phyloP scores from a whole-genome alignment of 2,113 vertebrate genomes.

The Gavia stellata region DNA sequence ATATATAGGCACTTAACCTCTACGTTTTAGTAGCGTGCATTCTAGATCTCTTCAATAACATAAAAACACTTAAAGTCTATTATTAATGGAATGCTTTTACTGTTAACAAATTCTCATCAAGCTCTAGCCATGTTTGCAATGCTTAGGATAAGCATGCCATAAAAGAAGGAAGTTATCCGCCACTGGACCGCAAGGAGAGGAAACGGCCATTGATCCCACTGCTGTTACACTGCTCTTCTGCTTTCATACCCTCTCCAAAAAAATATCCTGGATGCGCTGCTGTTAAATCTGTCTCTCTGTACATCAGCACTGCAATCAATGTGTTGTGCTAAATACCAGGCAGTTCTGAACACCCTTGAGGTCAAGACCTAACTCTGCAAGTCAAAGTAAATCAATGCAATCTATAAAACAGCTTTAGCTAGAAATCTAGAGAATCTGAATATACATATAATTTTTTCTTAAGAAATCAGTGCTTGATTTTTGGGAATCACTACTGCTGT shows the following conservation, averaged over 20 bases:
- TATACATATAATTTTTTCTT: not conserved
- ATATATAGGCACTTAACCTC: not conserved
- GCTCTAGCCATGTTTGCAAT: not conserved
- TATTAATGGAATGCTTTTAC: not conserved
- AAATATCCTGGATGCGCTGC: not conserved
- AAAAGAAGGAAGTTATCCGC: not conserved
- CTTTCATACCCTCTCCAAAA: not conserved
- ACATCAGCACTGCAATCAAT: slow-evolving; percentile 43
- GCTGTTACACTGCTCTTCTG: not conserved
- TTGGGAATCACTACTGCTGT: not conserved
- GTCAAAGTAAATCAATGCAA: slow-evolving; percentile 40
- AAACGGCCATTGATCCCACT: not conserved
- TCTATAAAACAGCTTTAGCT: slow-evolving; percentile 43
- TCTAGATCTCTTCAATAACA: not conserved
- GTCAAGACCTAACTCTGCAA: slow-evolving; percentile 13
- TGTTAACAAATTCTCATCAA: not conserved
- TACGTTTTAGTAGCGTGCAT: not conserved
- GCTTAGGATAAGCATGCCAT: not conserved
- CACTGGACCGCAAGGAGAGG: not conserved
- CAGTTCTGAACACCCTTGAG: slow-evolving; percentile 5
- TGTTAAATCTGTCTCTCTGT: not conserved
- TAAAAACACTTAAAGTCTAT: not conserved
- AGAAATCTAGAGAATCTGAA: not conserved
- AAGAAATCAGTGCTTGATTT: not conserved
- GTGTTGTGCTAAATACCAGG: slow-evolving; percentile 29